Conservation (phyloP, 2,888 invertebrate species). For the Uropetala carovei region DNA sequence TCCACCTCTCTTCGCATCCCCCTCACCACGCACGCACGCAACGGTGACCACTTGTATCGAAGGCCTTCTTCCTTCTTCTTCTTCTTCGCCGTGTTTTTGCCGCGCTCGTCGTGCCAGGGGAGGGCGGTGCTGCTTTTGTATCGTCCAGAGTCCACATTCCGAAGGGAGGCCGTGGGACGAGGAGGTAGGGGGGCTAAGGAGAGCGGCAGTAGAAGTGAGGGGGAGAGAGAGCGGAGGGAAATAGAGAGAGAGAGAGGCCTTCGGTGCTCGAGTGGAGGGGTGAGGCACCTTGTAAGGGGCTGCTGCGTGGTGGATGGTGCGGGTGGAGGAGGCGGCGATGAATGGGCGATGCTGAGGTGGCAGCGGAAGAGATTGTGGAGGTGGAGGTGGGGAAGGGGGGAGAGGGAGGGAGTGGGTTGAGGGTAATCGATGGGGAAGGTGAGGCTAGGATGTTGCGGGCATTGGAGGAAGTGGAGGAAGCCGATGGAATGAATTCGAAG, state of each 20-base stretch:
- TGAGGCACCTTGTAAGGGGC: background rate
- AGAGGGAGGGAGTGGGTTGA: background rate
- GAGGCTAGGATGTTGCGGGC: background rate
- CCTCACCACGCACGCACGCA: background rate
- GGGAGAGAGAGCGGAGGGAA: no score
- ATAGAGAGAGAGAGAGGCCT: background rate
- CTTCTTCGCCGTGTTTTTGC: slow-evolving; percentile 3
- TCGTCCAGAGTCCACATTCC: slow-evolving; percentile 5
- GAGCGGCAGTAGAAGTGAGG: no score
- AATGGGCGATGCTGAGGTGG: background rate
- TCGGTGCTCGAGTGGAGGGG: background rate
- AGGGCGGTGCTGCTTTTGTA: slow-evolving; percentile 15
- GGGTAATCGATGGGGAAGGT: background rate
- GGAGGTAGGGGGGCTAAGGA: background rate
- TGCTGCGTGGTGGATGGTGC: background rate
- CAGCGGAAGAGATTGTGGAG: background rate
- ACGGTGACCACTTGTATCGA: slow-evolving; percentile 24
- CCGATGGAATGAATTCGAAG: background rate
- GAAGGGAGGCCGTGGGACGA: background rate
- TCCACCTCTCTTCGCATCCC: no score
- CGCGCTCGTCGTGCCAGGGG: background rate
- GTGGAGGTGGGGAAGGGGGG: background rate
- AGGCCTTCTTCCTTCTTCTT: background rate
- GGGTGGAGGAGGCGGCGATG: background rate
- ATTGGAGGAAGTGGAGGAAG: background rate